Percentiles rank a stretch among this genome's conserved stretches.
These are phyloP conservation scores for Phoxinus dragarum DNA, from an alignment of 2,797 vertebrate genomes.

Conservation along the genomic window DNA sequence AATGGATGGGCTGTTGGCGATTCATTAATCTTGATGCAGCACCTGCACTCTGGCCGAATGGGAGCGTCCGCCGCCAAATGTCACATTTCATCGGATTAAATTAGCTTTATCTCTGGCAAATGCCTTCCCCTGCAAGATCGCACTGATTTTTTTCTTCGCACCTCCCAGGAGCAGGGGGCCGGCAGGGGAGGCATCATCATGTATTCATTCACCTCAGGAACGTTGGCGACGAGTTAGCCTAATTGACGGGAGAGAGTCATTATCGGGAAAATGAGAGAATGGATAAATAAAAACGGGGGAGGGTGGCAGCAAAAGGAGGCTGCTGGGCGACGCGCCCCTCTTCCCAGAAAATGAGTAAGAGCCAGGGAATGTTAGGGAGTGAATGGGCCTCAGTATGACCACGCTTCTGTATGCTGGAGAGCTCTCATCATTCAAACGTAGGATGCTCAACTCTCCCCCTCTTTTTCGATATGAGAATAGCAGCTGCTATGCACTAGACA, in stretches of 20 bases:
- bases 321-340: conserved; percentile 41
- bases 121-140: conserved; percentile 50
- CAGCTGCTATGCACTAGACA: conserved; percentile 52
- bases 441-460: conserved; percentile 41
- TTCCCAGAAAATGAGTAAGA: conserved; percentile 58
- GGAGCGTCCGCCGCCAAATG: conserved; percentile 56
- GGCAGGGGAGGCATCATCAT: conserved; percentile 50
- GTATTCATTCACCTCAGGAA: conserved; percentile 45
- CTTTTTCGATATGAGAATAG: conserved; percentile 51
- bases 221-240: conserved; percentile 53
- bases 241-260: conserved; percentile 56
- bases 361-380: conserved; percentile 53
- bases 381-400: conserved; percentile 55
- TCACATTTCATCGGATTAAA: conserved; percentile 67
- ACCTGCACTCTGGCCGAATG: conserved; percentile 68
- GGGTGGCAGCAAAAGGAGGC: conserved; percentile 39
- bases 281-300: conserved; percentile 50
- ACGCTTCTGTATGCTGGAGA: conserved; percentile 49
- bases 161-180: conserved; percentile 36
- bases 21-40: conserved; percentile 81
- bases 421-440: conserved; percentile 57
- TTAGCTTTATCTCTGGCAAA: conserved; percentile 63
- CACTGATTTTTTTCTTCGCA: conserved; percentile 36
- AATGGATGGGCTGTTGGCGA: conserved; percentile 75
- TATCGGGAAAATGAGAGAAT: conserved; percentile 49